These are phyloP conservation scores for Donacobius atricapilla DNA, from an alignment of 2,113 vertebrate genomes.

Conservation along the genomic window DNA sequence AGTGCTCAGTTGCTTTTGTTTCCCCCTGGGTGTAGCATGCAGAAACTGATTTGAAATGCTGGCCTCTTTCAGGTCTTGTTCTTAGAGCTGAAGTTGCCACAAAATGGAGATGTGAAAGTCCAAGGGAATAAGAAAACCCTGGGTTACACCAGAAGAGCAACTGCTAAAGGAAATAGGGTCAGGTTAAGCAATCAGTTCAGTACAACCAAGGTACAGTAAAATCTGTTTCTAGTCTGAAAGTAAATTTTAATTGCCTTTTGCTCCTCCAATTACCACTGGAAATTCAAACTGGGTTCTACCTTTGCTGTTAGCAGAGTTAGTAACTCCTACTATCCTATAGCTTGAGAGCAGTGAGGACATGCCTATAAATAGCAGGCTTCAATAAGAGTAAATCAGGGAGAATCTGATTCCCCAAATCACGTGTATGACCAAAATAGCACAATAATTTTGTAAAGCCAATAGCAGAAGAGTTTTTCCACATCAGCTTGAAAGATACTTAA, in stretches of 20 bases:
- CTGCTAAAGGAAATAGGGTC: slow-evolving; percentile 55
- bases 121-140: slow-evolving; percentile 87
- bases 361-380: neutral
- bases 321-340: neutral
- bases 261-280: neutral
- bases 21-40: neutral
- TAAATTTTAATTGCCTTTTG: neutral
- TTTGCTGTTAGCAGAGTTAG: neutral
- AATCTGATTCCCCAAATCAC: neutral
- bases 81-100: slow-evolving; percentile 90
- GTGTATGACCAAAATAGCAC: neutral
- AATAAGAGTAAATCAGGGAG: neutral
- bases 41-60: slow-evolving; percentile 5
- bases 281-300: neutral
- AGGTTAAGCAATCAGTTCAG: slow-evolving; percentile 87
- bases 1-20: slow-evolving; percentile 16
- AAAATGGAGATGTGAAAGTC: slow-evolving; percentile 80
- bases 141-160: slow-evolving; percentile 84
- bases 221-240: neutral
- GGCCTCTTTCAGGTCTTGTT: slow-evolving; percentile 84
- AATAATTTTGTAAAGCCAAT: slow-evolving; percentile 11
- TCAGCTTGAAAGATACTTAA: neutral
- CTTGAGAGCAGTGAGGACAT: neutral
- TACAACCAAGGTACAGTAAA: slow-evolving; percentile 86
- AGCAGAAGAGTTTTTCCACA: neutral